Conservation (phyloP, 2,888 invertebrate species). For the Nomada lathburiana region DNA sequence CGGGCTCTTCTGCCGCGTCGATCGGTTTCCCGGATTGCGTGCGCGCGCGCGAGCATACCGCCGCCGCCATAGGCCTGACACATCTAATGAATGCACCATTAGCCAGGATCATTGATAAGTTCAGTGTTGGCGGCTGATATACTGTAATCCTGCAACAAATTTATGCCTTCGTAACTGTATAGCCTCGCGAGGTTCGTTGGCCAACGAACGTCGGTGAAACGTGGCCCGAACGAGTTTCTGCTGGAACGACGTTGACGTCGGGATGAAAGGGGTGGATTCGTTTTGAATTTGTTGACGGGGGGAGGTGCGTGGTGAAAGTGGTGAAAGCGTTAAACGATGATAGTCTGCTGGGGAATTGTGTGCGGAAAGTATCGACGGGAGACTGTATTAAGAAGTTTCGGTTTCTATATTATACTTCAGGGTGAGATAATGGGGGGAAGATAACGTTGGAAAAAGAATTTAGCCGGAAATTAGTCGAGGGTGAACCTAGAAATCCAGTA, state of each 20-base stretch:
- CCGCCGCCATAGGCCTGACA: not conserved
- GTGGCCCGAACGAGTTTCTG: conserved; percentile 22
- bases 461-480: too few species aligned
- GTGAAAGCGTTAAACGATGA: not conserved
- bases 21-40: conserved; percentile 42
- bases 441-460: too few species aligned
- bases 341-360: not conserved
- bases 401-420: too few species aligned
- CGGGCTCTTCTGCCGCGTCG: conserved; percentile 13
- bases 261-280: not conserved
- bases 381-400: too few species aligned
- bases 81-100: conserved; percentile 40
- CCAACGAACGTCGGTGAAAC: conserved; percentile 22
- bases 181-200: conserved; percentile 15
- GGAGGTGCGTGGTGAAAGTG: not conserved
- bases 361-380: not conserved
- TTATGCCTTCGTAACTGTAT: conserved; percentile 49
- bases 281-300: not conserved
- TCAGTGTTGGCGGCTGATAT: conserved; percentile 44
- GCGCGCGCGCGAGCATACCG: not conserved
- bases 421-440: too few species aligned
- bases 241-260: conserved; percentile 7
- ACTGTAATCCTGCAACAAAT: conserved; percentile 41
- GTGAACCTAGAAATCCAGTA: too few species aligned
- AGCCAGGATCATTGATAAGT: conserved; percentile 48